Percentiles rank a stretch among this genome's conserved stretches.
phyloP scores from a whole-genome alignment of 2,113 vertebrate genomes.

The Rhea americana region DNA sequence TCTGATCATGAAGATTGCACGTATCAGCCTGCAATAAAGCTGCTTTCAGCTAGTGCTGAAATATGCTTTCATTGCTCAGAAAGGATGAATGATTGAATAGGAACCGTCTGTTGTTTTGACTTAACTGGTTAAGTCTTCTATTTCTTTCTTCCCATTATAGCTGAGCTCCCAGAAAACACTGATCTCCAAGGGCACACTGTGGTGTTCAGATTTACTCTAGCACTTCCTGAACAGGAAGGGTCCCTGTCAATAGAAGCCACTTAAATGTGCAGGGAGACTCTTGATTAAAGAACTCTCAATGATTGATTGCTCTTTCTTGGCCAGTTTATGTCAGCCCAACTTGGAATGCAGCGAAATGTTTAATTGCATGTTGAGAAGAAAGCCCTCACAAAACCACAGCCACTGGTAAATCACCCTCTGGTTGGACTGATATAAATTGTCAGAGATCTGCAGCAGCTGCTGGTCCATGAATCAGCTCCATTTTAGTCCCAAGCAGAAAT shows the following conservation, averaged over 20 bases:
- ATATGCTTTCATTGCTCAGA: not conserved
- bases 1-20: not conserved
- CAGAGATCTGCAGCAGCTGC: not conserved
- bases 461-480: not conserved
- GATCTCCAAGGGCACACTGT: not conserved
- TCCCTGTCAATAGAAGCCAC: constrained; percentile 22
- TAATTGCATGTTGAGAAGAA: not conserved
- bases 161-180: constrained; percentile 24
- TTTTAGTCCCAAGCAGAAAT: not conserved
- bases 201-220: not conserved
- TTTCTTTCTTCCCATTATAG: not conserved
- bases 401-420: not conserved
- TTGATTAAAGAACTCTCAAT: constrained; percentile 25
- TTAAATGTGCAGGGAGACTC: not conserved
- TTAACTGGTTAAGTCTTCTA: not conserved
- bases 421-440: not conserved
- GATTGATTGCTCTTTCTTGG: constrained; percentile 24
- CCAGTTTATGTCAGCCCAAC: constrained; percentile 13
- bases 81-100: not conserved
- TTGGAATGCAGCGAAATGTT: not conserved
- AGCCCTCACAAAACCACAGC: not conserved
- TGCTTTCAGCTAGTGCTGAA: not conserved
- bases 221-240: constrained; percentile 14
- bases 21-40: not conserved
- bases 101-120: not conserved